Base-by-base conservation (phyloP, 2,113 vertebrate genomes). In the Phalacrocorax pelagicus region DNA sequence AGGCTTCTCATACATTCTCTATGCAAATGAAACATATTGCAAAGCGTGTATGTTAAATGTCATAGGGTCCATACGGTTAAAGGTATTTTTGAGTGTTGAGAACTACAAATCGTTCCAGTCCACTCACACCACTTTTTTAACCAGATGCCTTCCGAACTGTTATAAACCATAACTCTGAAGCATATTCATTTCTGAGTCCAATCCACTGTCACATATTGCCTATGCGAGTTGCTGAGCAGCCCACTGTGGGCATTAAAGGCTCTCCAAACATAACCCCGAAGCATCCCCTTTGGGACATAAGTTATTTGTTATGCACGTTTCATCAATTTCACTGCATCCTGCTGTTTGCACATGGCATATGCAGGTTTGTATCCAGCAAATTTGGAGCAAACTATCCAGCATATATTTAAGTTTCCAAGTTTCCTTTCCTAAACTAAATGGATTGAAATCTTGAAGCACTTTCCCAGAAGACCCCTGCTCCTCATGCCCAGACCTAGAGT, bases 21-120 rank as follows among this genome's bases (percentile, higher is more conserved):
- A 84, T 91, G 90, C 81, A 96, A 94, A 96, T 85, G 57, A 69
- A 90, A 57, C 90, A 82, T 79, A 91, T 81, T 94, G 81, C 30
- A 89, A 63, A 82, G 70, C 77, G 90, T 46, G 57, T 87, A 79
- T 69, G 57, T 44, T 65, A 85, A 81, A 82, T 93, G 40, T 65
- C 78, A 82, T 7, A 36, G 61, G 18, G 30, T 44, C 84, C 91
- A 77, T 85, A 92, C 36, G 32, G 54, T 55, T 79, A 77, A 77
- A 87, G 42, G 79, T 57, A n/a, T 67, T 80, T 95, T 49, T 85
- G 59, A 72, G 36, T 26, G 34, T 70, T 74, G 32, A 82, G 66
- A 89, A 36, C 89, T 86, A 59, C 26, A 52, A 34, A 66, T 86
- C 14, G 5, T 86, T 78, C 46, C 40, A 80, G 65, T 81, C 36